Conservation (phyloP, 2,797 vertebrate species). For the Amblyraja radiata region DNA sequence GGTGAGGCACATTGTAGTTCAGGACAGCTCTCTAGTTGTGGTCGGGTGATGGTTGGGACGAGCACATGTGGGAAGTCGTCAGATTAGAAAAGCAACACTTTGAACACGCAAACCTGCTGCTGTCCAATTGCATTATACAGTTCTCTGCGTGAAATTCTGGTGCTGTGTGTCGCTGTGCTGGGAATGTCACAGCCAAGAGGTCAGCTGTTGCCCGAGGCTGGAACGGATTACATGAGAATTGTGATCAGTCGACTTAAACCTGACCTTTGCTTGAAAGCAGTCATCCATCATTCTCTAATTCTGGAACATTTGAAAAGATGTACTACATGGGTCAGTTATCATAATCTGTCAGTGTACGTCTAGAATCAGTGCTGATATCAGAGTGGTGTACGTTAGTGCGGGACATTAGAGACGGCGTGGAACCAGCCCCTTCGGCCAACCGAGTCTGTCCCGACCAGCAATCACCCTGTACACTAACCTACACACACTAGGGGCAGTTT, state of each 20-base stretch:
- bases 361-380: not conserved
- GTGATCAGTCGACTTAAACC: slow-evolving; percentile 34
- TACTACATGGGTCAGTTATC: slow-evolving; percentile 4
- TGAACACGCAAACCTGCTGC: slow-evolving; percentile 17
- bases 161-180: slow-evolving; percentile 17
- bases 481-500: too few relatives aligned
- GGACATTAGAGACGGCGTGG: not conserved
- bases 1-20: too few relatives aligned
- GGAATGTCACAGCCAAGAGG: slow-evolving; percentile 17
- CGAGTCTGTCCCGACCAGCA: too few relatives aligned
- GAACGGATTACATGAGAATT: slow-evolving; percentile 27
- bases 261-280: slow-evolving; percentile 30
- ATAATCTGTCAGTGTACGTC: not conserved
- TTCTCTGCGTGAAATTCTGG: slow-evolving; percentile 11
- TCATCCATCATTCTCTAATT: slow-evolving; percentile 27
- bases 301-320: slow-evolving; percentile 4
- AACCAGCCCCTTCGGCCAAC: too few relatives aligned
- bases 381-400: not conserved
- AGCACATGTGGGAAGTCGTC: slow-evolving; percentile 3
- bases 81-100: slow-evolving; percentile 33
- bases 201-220: slow-evolving; percentile 27
- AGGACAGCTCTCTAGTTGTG: too few relatives aligned
- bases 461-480: too few relatives aligned
- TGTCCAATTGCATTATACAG: slow-evolving; percentile 35
- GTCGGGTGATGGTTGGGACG: not conserved